Evolutionary conservation across 2,888 invertebrate species (phyloP), one percentile per base, ranked within the genome.

Genomic region (Drosophila putrida): DNA sequence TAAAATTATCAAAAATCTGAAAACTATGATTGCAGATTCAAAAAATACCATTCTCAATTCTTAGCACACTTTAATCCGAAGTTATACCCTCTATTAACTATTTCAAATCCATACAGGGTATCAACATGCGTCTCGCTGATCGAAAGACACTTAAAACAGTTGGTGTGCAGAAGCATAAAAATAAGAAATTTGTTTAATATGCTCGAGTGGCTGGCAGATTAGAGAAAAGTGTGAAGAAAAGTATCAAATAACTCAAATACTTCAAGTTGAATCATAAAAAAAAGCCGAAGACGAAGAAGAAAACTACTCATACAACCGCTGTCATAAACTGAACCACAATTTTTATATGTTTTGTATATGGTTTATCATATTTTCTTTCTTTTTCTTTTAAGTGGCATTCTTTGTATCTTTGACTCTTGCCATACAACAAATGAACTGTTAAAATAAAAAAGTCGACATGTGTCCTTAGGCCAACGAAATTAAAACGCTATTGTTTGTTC

Each of bases 361-460:
- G n/a, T 33, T 43, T 44, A 44, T 31, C 11, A 47, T 60, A 31
- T 47, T 39, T 62, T 63, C 50, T 54, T 38, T 6, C 28, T 2
- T 8, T 27, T 35, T 46, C 15, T 33, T 71, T 78, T 53, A 71
- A 86, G 75, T 75, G 78, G 79, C 68, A 61, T 71, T 71, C 81
- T 80, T 68, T 75, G 75, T 66, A 47, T 53, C 27, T 43, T 35
- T 15, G 51, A 6, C 39, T 11, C 20, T 47, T 13, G 55, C 33
- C 60, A 38, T 43, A 73, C 62, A 75, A 82, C 62, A 75, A 85
- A 88, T 78, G 86, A 80, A 83, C 83, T 86, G 88, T 88, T 88
- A 70, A 86, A 86, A 73, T 83, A 88, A 88, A 83, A 83, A 86
- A 76, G 67, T 46, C 88, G 59, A 80, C 87, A 78, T 88, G 86